phyloP scores from a whole-genome alignment of 2,797 vertebrate species.

The Zenarchopterus dispar region DNA sequence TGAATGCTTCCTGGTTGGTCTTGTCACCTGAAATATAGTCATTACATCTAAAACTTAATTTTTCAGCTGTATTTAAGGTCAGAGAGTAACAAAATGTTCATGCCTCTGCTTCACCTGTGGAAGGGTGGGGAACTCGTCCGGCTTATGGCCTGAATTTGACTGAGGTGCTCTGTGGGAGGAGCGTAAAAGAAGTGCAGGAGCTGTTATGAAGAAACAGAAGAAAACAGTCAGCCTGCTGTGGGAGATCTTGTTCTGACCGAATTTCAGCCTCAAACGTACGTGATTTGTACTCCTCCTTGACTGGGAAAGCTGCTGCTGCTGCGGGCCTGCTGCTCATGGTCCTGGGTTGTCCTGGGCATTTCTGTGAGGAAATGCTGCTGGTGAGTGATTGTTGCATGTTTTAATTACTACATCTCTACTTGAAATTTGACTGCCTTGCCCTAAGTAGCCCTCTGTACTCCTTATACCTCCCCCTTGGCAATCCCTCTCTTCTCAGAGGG shows the following conservation, averaged over 20 bases:
- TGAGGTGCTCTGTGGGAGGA: neutral
- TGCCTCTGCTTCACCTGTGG: conserved; percentile 6
- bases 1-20: neutral
- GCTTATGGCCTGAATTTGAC: neutral
- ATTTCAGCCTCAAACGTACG: conserved; percentile 4
- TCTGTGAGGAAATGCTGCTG: conserved; percentile 12
- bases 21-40: conserved; percentile 3
- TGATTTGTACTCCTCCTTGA: neutral
- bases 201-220: neutral
- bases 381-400: neutral
- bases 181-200: neutral
- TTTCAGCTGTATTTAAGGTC: neutral
- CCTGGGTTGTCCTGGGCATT: neutral
- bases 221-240: neutral
- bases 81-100: neutral
- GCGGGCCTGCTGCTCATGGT: neutral
- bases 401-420: too few relatives aligned
- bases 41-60: neutral
- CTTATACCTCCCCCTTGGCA: conserved; percentile 14
- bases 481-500: neutral
- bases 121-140: neutral
- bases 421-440: neutral
- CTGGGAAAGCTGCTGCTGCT: neutral
- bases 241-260: neutral
- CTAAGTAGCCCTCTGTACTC: neutral